phyloP scores from a whole-genome alignment of 2,113 vertebrate species.

The Hemibagrus wyckioides region DNA sequence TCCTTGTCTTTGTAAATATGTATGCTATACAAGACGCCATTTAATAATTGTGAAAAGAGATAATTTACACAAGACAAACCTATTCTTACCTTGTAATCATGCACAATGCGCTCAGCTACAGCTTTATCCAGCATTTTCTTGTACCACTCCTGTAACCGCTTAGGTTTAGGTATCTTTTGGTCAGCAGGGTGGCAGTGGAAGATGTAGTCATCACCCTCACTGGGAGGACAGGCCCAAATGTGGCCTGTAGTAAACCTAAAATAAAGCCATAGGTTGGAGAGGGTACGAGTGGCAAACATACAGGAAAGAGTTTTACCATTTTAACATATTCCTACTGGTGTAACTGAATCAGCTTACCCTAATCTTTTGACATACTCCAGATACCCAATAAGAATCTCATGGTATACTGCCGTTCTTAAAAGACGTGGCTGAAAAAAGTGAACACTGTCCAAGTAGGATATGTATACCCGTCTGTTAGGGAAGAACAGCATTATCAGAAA shows the following conservation, averaged over 20 bases:
- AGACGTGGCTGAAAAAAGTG: slow-evolving; percentile 94
- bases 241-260: slow-evolving; percentile 91
- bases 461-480: slow-evolving; percentile 88
- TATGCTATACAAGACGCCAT: background rate
- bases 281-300: background rate
- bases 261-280: background rate
- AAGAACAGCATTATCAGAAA: background rate
- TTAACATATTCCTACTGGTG: background rate
- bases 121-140: slow-evolving; percentile 99
- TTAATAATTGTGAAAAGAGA: background rate
- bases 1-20: background rate
- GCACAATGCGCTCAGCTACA: slow-evolving; percentile 92
- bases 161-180: slow-evolving; percentile 98
- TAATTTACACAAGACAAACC: background rate
- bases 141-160: slow-evolving; percentile 98
- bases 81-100: slow-evolving; percentile 90
- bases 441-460: slow-evolving; percentile 98
- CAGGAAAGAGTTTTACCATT: no score
- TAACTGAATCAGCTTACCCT: slow-evolving; percentile 77
- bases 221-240: slow-evolving; percentile 98
- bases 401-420: slow-evolving; percentile 94
- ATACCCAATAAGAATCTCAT: slow-evolving; percentile 97
- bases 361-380: slow-evolving; percentile 94
- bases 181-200: slow-evolving; percentile 97
- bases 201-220: slow-evolving; percentile 98